Conservation (phyloP, 2,797 vertebrate genomes). For the Aythya fuligula region DNA sequence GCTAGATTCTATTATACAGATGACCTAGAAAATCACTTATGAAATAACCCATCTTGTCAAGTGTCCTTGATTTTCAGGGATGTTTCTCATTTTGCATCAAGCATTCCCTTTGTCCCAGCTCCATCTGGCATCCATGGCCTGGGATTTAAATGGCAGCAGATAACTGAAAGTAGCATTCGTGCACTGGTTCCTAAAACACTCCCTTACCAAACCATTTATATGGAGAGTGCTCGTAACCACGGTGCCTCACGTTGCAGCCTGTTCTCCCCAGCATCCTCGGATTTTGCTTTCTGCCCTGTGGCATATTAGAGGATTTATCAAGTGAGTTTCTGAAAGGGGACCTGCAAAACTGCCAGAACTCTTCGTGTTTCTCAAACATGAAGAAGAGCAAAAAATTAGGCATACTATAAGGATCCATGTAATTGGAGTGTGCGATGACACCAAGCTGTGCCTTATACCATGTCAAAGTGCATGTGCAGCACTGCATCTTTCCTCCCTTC, state of each 20-base stretch:
- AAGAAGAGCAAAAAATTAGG: not conserved
- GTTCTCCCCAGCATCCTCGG: not conserved
- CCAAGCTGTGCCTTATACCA: not conserved
- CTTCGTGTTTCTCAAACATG: not conserved
- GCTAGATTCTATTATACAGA: not conserved
- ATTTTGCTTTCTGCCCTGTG: not conserved
- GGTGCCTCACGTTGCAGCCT: not conserved
- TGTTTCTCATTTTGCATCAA: not conserved
- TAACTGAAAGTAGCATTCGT: not conserved
- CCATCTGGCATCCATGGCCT: not conserved
- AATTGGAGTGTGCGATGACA: not conserved
- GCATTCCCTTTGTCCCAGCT: not conserved
- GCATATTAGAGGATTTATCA: not conserved
- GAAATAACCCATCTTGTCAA: not conserved
- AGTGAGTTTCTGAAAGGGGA: not conserved
- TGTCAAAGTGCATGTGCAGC: not conserved
- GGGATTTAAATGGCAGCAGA: slow-evolving; percentile 28
- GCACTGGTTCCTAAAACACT: not conserved
- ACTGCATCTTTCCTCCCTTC: not conserved
- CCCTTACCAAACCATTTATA: not conserved
- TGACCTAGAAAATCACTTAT: slow-evolving; percentile 12
- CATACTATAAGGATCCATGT: no score
- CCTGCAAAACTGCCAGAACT: not conserved
- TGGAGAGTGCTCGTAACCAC: not conserved
- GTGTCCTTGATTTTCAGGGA: slow-evolving; percentile 11